phyloP scores from a whole-genome alignment of 2,888 invertebrate genomes.

The Megastigmus dorsalis region DNA sequence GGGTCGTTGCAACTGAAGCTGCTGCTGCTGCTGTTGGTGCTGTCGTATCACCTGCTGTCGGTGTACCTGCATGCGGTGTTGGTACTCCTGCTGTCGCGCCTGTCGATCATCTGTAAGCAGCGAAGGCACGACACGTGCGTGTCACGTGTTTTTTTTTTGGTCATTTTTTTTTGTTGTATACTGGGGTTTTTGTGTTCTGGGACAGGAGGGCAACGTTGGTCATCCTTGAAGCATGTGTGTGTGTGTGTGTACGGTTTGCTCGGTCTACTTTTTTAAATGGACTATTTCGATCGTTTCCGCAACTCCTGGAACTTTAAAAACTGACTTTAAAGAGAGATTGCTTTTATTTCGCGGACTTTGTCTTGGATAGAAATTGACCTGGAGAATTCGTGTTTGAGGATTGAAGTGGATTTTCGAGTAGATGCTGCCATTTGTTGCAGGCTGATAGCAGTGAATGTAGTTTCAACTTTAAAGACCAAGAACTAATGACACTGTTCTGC shows the following conservation, averaged over 20 bases:
- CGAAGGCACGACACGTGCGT: constrained; percentile 18
- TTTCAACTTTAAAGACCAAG: too few relatives aligned
- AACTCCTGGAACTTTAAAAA: constrained; percentile 48
- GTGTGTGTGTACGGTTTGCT: constrained; percentile 13
- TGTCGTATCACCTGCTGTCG: constrained; percentile 16
- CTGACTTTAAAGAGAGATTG: background rate
- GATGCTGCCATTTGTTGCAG: too few relatives aligned
- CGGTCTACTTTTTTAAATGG: constrained; percentile 28
- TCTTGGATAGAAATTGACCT: constrained; percentile 22
- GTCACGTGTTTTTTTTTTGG: background rate
- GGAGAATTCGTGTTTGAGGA: too few relatives aligned
- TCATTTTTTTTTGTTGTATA: background rate
- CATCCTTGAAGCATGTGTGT: constrained; percentile 50
- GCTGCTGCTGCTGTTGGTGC: constrained; percentile 23
- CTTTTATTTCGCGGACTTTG: too few relatives aligned
- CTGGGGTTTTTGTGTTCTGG: background rate
- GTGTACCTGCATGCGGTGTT: background rate
- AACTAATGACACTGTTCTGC: too few relatives aligned
- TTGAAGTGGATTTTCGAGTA: too few relatives aligned
- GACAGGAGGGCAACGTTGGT: background rate
- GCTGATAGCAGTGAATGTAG: too few relatives aligned
- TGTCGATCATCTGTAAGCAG: constrained; percentile 43
- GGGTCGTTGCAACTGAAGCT: constrained; percentile 42
- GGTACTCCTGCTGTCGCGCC: constrained; percentile 29
- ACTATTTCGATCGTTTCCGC: constrained; percentile 42